Conservation (phyloP, 2,888 invertebrate species). For the Blera fallax region DNA sequence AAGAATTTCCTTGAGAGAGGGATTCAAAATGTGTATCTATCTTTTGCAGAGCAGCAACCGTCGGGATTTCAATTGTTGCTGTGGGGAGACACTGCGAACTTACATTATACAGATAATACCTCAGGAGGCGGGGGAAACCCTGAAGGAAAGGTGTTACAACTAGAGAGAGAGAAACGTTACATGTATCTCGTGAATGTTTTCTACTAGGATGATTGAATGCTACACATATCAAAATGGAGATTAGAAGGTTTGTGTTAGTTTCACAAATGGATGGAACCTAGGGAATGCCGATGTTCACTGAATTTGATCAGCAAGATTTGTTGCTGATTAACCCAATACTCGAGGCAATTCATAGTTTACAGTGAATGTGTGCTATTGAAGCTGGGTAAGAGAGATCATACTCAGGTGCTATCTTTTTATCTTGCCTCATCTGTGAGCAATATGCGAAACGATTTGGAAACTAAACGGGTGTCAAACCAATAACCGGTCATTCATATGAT, state of each 20-base stretch:
- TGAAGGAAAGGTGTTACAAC: constrained; percentile 51
- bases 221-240: neutral
- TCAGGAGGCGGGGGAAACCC: constrained; percentile 11
- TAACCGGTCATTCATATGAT: too few species aligned
- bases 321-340: too few species aligned
- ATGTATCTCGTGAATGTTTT: constrained; percentile 35
- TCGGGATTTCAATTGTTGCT: constrained; percentile 67
- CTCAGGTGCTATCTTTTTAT: too few species aligned
- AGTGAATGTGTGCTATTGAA: too few species aligned
- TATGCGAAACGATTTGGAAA: too few species aligned
- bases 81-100: constrained; percentile 38
- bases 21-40: constrained; percentile 72
- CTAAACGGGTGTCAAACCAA: too few species aligned
- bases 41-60: constrained; percentile 61
- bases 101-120: constrained; percentile 41
- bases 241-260: neutral
- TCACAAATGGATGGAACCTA: neutral
- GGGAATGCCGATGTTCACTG: neutral
- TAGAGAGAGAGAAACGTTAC: constrained; percentile 28
- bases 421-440: too few species aligned
- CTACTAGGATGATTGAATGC: constrained; percentile 25
- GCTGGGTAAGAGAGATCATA: too few species aligned
- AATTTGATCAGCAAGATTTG: too few species aligned
- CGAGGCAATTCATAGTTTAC: neutral
- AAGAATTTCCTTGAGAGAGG: constrained; percentile 71